Evolutionary conservation across 2,888 invertebrate genomes (phyloP).

Genomic region (Pyrochroa serraticornis): DNA sequence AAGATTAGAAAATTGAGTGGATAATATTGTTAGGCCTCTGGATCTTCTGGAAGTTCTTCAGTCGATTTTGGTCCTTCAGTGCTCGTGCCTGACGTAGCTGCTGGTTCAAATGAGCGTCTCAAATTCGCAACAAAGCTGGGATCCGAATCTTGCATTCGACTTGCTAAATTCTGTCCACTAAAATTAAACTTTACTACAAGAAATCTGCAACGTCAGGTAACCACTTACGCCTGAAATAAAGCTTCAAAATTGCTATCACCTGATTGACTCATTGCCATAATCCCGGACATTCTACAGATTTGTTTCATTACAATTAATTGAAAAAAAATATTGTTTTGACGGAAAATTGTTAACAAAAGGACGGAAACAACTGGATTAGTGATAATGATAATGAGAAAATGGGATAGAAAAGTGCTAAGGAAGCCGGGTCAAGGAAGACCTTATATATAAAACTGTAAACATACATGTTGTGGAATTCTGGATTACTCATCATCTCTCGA

Average conservation of each 20-base stretch:
- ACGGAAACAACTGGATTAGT: neutral
- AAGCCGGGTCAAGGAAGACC: neutral
- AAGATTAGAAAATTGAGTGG: too few species aligned
- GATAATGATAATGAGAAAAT: slow-evolving; percentile 1
- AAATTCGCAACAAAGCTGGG: slow-evolving; percentile 83
- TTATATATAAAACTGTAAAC: slow-evolving; percentile 27
- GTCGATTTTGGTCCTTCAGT: too few species aligned
- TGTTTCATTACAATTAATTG: slow-evolving; percentile 10
- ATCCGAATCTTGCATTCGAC: slow-evolving; percentile 81
- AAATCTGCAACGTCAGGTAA: slow-evolving; percentile 2
- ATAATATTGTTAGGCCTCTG: too few species aligned
- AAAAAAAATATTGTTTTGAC: neutral
- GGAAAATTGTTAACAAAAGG: neutral
- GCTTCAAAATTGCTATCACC: slow-evolving; percentile 50
- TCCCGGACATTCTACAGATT: slow-evolving; percentile 51
- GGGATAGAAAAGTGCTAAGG: neutral
- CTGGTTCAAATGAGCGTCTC: slow-evolving; percentile 35
- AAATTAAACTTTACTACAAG: slow-evolving; percentile 18
- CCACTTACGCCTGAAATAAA: slow-evolving; percentile 51
- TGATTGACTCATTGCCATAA: slow-evolving; percentile 48
- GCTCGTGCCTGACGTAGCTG: too few species aligned
- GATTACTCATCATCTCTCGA: slow-evolving; percentile 82
- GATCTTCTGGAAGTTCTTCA: neutral
- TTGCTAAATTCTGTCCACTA: slow-evolving; percentile 78
- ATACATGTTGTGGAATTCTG: slow-evolving; percentile 77